phyloP scores from a whole-genome alignment of 2,888 invertebrate species.

The Pecten maximus region DNA sequence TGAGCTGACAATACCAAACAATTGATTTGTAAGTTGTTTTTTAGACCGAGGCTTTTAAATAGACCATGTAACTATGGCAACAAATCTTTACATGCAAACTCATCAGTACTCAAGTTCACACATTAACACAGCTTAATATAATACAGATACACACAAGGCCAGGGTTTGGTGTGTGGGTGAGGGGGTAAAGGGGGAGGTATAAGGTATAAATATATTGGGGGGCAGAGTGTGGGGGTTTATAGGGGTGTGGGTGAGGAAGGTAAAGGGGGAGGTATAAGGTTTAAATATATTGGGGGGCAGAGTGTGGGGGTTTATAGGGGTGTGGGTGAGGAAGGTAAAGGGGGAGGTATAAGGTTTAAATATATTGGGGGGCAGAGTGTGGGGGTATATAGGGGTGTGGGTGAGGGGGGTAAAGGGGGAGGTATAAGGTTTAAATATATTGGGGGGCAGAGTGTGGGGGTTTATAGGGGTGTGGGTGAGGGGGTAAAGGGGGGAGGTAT shows the following conservation, averaged over 20 bases:
- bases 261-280: not conserved
- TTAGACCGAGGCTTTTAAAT: not conserved
- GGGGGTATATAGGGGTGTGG: too few species aligned
- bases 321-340: not conserved
- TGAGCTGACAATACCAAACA: not conserved
- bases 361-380: not conserved
- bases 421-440: too few species aligned
- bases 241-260: not conserved
- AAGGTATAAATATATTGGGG: not conserved
- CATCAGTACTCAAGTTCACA: not conserved
- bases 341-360: not conserved
- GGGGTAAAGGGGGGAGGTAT: too few species aligned
- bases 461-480: too few species aligned
- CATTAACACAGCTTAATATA: not conserved
- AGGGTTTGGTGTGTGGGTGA: not conserved
- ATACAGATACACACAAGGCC: not conserved
- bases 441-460: not conserved
- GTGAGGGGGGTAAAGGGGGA: too few species aligned
- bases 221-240: not conserved
- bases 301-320: too few species aligned
- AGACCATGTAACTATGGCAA: not conserved
- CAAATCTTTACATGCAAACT: constrained; percentile 11
- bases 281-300: not conserved
- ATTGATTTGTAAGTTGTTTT: constrained; percentile 18
- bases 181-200: not conserved